phyloP scores from a whole-genome alignment of 2,113 vertebrate species.

The Scolopax mira region DNA sequence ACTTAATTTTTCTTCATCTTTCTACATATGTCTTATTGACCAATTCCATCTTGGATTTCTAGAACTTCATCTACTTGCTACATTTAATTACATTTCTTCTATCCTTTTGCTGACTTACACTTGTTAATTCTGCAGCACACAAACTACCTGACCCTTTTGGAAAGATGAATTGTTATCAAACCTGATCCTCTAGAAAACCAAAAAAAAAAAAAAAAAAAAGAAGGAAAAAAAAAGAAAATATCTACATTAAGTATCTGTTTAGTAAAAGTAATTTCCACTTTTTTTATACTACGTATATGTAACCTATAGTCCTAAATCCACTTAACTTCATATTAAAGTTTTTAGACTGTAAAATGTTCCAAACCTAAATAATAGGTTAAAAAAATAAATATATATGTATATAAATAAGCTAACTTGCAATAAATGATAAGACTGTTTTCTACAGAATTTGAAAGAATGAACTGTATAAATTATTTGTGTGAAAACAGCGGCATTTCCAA shows the following conservation, averaged over 20 bases:
- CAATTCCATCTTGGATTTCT: neutral
- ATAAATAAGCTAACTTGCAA: neutral
- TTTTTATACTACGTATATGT: neutral
- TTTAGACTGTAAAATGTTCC: slow-evolving; percentile 2
- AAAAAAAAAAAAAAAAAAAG: neutral
- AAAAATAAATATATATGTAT: neutral
- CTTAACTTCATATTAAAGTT: slow-evolving; percentile 23
- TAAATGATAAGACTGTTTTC: slow-evolving; percentile 51
- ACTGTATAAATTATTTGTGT: slow-evolving; percentile 85
- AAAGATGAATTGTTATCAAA: neutral
- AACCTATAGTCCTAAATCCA: neutral
- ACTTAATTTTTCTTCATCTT: neutral
- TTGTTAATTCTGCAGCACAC: neutral
- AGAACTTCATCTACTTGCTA: neutral
- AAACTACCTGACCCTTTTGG: neutral
- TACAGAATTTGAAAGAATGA: slow-evolving; percentile 55
- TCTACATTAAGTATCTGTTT: neutral
- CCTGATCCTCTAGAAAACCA: neutral
- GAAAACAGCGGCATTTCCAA: slow-evolving; percentile 79
- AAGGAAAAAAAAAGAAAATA: neutral
- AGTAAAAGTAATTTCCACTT: neutral
- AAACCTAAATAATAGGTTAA: slow-evolving; percentile 16
- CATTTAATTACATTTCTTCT: slow-evolving; percentile 21
- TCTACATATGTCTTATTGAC: neutral
- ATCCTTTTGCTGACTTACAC: neutral